Conservation (phyloP, 2,797 vertebrate genomes). For the Sphenodon punctatus region DNA sequence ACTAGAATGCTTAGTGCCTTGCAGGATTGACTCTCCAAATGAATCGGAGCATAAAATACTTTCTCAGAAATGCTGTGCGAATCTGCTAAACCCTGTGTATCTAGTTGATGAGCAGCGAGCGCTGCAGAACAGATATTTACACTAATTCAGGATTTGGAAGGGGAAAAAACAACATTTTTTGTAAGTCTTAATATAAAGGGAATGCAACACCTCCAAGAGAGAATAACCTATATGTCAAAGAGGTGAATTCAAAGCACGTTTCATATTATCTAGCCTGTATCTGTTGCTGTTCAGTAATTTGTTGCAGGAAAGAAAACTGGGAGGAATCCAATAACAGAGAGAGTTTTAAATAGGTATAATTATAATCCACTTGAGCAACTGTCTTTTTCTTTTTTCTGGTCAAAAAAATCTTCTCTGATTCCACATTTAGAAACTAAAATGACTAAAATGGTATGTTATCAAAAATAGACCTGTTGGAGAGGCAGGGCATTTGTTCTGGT, state of each 20-base stretch:
- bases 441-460: neutral
- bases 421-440: neutral
- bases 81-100: neutral
- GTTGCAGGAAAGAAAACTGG: neutral
- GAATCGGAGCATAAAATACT: neutral
- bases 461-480: neutral
- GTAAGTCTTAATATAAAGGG: accelerated
- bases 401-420: neutral
- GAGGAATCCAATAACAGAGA: neutral
- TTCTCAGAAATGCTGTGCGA: neutral
- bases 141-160: neutral
- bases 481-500: neutral
- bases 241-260: neutral
- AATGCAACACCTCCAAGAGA: neutral
- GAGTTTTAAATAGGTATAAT: neutral
- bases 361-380: neutral
- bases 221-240: neutral
- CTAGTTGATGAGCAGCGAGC: neutral
- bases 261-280: neutral
- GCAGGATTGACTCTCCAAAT: neutral
- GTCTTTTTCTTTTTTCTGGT: neutral
- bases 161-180: neutral
- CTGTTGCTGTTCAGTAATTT: neutral
- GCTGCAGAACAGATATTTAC: neutral
- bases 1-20: no score